A percentile compares a stretch with the other conserved stretches of the same genome.
Evolutionary conservation across 2,888 invertebrate species (phyloP).

Genomic region (Anaspis maculata): DNA sequence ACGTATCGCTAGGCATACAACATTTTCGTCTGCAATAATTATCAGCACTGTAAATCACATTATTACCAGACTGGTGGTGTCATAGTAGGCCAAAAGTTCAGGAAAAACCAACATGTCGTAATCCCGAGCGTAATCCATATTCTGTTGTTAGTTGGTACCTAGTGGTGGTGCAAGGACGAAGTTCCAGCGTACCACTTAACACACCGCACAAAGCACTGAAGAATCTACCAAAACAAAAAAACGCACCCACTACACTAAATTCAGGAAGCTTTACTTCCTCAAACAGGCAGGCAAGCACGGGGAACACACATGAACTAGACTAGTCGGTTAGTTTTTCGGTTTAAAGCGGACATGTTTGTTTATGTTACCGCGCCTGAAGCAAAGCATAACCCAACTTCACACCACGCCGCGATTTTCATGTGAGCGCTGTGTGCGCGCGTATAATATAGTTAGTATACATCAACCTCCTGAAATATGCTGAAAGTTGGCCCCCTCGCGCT

Average conservation of each 20-base stretch:
- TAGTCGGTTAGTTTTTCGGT: constrained; percentile 31
- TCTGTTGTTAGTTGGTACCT: no score
- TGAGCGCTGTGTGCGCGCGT: no score
- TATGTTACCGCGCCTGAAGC: constrained; percentile 38
- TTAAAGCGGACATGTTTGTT: constrained; percentile 38
- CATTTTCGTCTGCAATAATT: constrained; percentile 3
- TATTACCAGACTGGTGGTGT: constrained; percentile 44
- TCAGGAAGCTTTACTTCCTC: no score
- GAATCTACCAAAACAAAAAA: constrained; percentile 7
- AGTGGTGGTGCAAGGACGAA: constrained; percentile 3
- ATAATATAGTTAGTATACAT: no score
- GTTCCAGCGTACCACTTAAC: not conserved
- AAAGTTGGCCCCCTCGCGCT: constrained; percentile 3
- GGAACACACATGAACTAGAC: constrained; percentile 32
- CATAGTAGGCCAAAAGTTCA: constrained; percentile 56
- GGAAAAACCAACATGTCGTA: constrained; percentile 58
- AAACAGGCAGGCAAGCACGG: constrained; percentile 15
- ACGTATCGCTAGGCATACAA: constrained; percentile 1
- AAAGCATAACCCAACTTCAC: constrained; percentile 35
- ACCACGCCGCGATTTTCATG: constrained; percentile 22
- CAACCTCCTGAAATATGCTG: constrained; percentile 19
- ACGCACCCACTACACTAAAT: no score
- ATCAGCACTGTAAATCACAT: constrained; percentile 8
- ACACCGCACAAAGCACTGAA: constrained; percentile 4
- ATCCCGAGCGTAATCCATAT: constrained; percentile 52